Evolutionary conservation across 2,113 vertebrate species (phyloP).

Genomic region (Halcyon malimbica): DNA sequence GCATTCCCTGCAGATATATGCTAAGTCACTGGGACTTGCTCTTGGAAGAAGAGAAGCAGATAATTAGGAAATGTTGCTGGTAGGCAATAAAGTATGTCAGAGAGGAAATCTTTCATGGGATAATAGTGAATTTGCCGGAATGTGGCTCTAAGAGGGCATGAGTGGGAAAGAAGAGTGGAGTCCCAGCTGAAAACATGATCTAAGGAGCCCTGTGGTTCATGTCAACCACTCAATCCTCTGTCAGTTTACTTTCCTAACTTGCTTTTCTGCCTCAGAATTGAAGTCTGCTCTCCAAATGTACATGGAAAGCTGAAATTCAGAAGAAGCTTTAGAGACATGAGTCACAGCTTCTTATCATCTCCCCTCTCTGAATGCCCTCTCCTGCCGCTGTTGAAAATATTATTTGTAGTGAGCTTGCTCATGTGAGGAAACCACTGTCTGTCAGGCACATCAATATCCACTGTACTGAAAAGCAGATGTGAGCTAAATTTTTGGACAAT

Average conservation of each 20-base stretch:
- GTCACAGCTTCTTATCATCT: background rate
- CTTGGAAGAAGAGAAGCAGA: background rate
- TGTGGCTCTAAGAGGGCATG: background rate
- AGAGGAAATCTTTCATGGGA: background rate
- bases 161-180: background rate
- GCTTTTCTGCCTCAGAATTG: background rate
- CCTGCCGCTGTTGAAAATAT: background rate
- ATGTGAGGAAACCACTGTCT: background rate
- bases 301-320: background rate
- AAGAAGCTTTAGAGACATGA: background rate
- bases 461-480: constrained; percentile 7
- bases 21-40: background rate
- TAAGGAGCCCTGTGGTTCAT: background rate
- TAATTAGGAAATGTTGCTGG: background rate
- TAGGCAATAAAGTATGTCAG: background rate
- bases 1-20: background rate
- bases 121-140: background rate
- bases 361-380: background rate
- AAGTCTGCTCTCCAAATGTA: background rate
- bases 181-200: background rate
- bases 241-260: background rate
- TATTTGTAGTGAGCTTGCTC: constrained; percentile 10
- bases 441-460: constrained; percentile 9
- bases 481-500: constrained; percentile 28
- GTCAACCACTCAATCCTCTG: background rate